phyloP scores from a whole-genome alignment of 1,140 invertebrate genomes.

The Maconellicoccus hirsutus region DNA sequence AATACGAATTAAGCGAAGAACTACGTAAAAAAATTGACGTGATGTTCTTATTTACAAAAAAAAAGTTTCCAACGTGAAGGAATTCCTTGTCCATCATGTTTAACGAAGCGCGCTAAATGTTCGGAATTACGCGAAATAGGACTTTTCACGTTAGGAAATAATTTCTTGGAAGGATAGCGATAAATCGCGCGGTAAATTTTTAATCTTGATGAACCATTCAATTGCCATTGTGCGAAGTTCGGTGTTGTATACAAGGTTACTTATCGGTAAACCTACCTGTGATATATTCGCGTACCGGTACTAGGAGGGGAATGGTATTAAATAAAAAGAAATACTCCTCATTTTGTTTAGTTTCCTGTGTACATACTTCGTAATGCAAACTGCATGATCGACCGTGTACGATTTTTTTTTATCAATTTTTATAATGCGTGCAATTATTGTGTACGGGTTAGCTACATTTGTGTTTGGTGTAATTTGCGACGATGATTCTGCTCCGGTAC shows the following conservation, averaged over 20 bases:
- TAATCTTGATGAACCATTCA: neutral
- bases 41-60: too few relatives aligned
- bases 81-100: neutral
- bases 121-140: neutral
- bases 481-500: neutral
- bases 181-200: neutral
- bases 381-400: neutral
- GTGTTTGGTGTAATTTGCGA: neutral
- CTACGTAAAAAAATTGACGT: too few relatives aligned
- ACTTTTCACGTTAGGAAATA: neutral
- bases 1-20: too few relatives aligned
- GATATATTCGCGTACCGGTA: neutral
- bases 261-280: neutral
- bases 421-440: neutral
- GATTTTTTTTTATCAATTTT: neutral
- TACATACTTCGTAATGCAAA: neutral
- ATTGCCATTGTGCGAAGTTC: neutral
- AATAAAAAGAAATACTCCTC: slow-evolving; percentile 9
- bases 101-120: neutral
- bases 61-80: too few relatives aligned
- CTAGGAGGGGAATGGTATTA: neutral
- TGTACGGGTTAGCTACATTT: neutral
- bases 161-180: neutral
- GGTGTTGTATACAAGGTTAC: neutral
- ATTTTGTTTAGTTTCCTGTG: neutral